Percentiles rank a stretch among this genome's conserved stretches.
phyloP scores from a whole-genome alignment of 2,797 vertebrate genomes.

The Forpus xanthops region DNA sequence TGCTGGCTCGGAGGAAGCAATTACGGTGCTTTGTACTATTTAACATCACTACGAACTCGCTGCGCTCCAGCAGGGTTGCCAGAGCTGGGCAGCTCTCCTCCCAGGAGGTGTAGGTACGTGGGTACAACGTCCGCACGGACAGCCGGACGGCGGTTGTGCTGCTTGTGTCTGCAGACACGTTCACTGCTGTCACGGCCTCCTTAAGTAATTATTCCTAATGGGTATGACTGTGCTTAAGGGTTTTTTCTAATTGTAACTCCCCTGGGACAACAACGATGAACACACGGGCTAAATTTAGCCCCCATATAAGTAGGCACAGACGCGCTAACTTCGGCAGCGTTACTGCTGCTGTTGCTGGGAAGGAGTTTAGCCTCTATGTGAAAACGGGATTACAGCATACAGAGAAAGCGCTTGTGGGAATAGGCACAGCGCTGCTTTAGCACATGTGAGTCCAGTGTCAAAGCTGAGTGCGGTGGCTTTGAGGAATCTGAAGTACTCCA shows the following conservation, averaged over 20 bases:
- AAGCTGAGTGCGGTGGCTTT: rapidly evolving
- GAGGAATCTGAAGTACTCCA: not conserved
- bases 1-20: not conserved
- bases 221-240: not conserved
- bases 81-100: not conserved
- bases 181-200: not conserved
- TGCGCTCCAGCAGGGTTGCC: rapidly evolving
- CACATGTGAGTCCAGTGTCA: not conserved
- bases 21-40: rapidly evolving
- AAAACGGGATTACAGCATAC: not conserved
- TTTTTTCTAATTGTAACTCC: not conserved
- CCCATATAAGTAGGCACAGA: not conserved
- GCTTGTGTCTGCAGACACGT: not conserved
- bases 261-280: not conserved
- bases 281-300: not conserved
- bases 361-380: not conserved
- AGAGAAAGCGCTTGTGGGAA: not conserved
- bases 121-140: not conserved
- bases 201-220: not conserved
- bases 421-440: rapidly evolving
- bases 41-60: not conserved
- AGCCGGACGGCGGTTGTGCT: rapidly evolving
- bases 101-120: not conserved
- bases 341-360: slow-evolving; percentile 2
- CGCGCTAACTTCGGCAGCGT: not conserved